phyloP scores from a whole-genome alignment of 2,797 vertebrate species.

The Dipus sagitta region DNA sequence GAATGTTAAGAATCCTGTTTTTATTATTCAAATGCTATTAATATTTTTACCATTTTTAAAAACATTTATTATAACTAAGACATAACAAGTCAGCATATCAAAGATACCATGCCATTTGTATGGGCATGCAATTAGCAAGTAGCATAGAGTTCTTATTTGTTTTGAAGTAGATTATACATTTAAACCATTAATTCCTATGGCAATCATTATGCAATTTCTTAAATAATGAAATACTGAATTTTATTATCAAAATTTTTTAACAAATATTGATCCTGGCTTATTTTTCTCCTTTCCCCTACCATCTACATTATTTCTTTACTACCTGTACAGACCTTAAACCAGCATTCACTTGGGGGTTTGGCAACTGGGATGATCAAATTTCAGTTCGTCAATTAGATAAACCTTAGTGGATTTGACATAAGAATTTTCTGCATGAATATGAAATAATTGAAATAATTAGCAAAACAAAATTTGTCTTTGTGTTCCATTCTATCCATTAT shows the following conservation, averaged over 20 bases:
- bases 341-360: not conserved
- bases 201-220: not conserved
- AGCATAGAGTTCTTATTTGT: not conserved
- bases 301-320: not conserved
- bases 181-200: not conserved
- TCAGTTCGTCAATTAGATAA: not conserved
- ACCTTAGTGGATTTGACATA: not conserved
- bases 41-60: conserved; percentile 39
- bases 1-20: not conserved
- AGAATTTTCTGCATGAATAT: not conserved
- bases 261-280: not conserved
- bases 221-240: not conserved
- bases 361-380: not conserved
- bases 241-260: not conserved
- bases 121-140: not conserved
- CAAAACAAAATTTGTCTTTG: not conserved
- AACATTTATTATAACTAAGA: conserved; percentile 1
- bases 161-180: conserved; percentile 10
- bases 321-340: not conserved
- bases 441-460: not conserved
- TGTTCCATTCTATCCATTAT: not conserved
- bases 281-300: conserved; percentile 22
- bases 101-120: not conserved
- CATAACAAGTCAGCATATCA: not conserved
- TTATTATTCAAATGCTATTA: not conserved